These are phyloP conservation scores for Sinocyclocheilus grahami DNA, from an alignment of 2,113 vertebrate genomes.

Conservation along the genomic window DNA sequence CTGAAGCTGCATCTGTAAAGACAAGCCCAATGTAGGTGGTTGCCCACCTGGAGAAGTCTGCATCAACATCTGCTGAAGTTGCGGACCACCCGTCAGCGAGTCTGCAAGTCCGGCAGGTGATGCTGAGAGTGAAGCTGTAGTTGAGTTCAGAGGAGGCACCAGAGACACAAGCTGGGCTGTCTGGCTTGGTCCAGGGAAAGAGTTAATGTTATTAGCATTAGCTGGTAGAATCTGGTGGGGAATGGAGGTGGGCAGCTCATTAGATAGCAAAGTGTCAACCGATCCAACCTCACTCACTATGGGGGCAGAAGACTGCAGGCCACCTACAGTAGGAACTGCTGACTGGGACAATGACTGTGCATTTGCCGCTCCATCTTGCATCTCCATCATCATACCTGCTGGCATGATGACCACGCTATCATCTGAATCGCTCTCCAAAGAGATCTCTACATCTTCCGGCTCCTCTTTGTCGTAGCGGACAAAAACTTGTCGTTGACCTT, in stretches of 20 bases:
- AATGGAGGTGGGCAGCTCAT: slow-evolving; percentile 67
- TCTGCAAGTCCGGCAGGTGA: slow-evolving; percentile 65
- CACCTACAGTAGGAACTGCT: slow-evolving; percentile 36
- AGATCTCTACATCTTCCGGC: slow-evolving; percentile 86
- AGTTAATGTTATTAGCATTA: slow-evolving; percentile 63
- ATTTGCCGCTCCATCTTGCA: slow-evolving; percentile 62
- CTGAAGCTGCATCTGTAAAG: slow-evolving; percentile 74
- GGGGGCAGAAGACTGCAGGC: neutral
- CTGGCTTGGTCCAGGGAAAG: slow-evolving; percentile 65
- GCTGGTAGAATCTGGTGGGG: slow-evolving; percentile 62
- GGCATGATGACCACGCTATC: slow-evolving; percentile 91
- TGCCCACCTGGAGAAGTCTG: slow-evolving; percentile 63
- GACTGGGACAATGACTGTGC: slow-evolving; percentile 32
- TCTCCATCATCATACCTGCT: slow-evolving; percentile 73
- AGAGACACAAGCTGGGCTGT: slow-evolving; percentile 69
- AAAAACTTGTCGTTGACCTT: slow-evolving; percentile 82
- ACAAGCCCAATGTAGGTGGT: slow-evolving; percentile 56
- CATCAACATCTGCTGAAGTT: slow-evolving; percentile 81
- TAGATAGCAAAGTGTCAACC: slow-evolving; percentile 60
- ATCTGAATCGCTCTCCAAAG: slow-evolving; percentile 87
- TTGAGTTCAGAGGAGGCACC: slow-evolving; percentile 68
- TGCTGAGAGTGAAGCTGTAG: slow-evolving; percentile 51
- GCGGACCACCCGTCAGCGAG: slow-evolving; percentile 62
- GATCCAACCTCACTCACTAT: slow-evolving; percentile 59
- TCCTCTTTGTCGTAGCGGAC: slow-evolving; percentile 90